A percentile compares a stretch with the other conserved stretches of the same genome.
These are phyloP conservation scores for Petrolisthes cinctipes DNA, from an alignment of 2,888 invertebrate genomes.

Conservation along the genomic window DNA sequence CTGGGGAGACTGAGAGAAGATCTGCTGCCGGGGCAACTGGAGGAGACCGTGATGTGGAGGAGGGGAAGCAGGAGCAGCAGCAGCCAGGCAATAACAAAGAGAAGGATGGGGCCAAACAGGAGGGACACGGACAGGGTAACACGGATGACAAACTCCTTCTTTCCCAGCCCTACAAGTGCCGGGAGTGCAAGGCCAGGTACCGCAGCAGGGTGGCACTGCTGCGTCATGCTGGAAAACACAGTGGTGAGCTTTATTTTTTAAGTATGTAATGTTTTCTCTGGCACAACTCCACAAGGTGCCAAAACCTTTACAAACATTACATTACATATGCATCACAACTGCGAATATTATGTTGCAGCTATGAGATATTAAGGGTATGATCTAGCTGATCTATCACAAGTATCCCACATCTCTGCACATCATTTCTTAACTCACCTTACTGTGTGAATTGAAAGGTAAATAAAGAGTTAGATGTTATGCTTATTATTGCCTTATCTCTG, in stretches of 20 bases:
- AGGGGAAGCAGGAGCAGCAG: neutral
- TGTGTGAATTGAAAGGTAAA: too few relatives aligned
- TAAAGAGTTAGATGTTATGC: too few relatives aligned
- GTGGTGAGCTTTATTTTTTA: constrained; percentile 32
- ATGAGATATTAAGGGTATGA: neutral
- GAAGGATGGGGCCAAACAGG: neutral
- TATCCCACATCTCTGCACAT: neutral
- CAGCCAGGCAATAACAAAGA: neutral
- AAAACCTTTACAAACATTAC: too few relatives aligned
- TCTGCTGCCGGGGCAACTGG: neutral
- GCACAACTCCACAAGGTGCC: neutral
- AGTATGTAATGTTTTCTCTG: neutral
- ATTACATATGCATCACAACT: neutral
- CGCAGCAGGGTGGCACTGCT: constrained; percentile 46
- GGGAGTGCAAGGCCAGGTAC: constrained; percentile 49
- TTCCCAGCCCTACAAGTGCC: constrained; percentile 49
- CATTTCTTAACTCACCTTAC: too few relatives aligned
- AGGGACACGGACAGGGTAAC: constrained; percentile 9
- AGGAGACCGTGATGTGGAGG: neutral
- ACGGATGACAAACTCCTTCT: constrained; percentile 16
- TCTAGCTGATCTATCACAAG: too few relatives aligned
- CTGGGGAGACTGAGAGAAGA: constrained; percentile 14
- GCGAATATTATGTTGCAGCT: constrained; percentile 2
- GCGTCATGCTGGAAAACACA: constrained; percentile 53
- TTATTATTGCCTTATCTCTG: too few relatives aligned